Evolutionary conservation across 2,797 vertebrate genomes (phyloP).

Genomic region (Mormyrus hasselquistii): DNA sequence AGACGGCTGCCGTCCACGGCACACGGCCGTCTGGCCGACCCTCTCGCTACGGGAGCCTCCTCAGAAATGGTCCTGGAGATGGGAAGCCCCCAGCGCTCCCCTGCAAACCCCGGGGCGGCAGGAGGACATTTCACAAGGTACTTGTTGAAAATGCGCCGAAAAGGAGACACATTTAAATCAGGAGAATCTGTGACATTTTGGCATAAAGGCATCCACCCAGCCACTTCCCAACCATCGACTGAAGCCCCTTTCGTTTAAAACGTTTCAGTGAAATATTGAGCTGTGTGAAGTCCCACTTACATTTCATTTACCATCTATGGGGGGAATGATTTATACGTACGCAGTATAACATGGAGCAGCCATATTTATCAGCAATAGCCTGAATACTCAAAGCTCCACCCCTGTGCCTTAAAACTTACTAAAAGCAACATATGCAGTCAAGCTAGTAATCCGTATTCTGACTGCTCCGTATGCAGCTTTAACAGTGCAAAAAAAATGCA

Average conservation of each 20-base stretch:
- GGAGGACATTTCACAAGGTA: neutral
- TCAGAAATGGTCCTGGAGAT: neutral
- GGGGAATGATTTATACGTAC: neutral
- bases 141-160: neutral
- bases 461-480: neutral
- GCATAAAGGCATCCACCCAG: neutral
- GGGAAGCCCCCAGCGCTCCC: neutral
- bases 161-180: neutral
- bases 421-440: neutral
- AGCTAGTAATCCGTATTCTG: neutral
- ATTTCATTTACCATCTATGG: neutral
- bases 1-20: neutral
- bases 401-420: no score
- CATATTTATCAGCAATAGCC: neutral
- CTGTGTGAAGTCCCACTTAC: conserved; percentile 3
- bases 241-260: conserved; percentile 8
- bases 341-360: neutral
- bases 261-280: neutral
- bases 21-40: neutral
- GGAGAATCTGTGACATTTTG: conserved; percentile 16
- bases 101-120: neutral
- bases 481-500: neutral
- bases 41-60: neutral
- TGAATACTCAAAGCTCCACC: neutral
- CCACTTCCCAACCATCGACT: conserved; percentile 10